Evolutionary conservation across 2,888 invertebrate genomes (phyloP), one percentile per base, ranked within the genome.

Genomic region (Nectonema munidae): DNA sequence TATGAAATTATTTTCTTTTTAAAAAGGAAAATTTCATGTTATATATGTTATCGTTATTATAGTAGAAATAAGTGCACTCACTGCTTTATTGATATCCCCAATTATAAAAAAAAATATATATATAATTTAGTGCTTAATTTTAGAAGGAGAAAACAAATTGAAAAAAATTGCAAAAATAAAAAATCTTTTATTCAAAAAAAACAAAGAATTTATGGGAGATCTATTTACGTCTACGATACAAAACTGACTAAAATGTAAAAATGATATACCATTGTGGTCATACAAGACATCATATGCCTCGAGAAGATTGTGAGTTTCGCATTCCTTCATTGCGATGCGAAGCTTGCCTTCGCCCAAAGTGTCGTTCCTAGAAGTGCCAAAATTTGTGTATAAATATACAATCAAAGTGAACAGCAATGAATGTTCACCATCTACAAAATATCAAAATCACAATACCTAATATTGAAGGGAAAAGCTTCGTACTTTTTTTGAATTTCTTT

Each of bases 331-430:
- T 37, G 86, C 95, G 70, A 95, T 71, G 54, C 79, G 72, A 25
- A 89, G 86, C 56, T 83, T 86, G 44, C 74, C 79, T 56, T 89
- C 89, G 54, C 89, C 86, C 49, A 83, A 79, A 53, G 81, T n/a
- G n/a, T n/a, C 79, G 52, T 68, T 68, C 46, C 79, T 47, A 25
- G 42, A 42, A 41, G 30, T 11, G n/a, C 28, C 17, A 41, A 28
- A 35, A 13, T 14, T 29, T 39, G 14, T 11, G 20, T 13, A 30
- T 18, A 11, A 6, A 18, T 32, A 40, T 40, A 30, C 15, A 14
- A 30, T 30, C 15, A 30, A 30, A 14, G 15, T n/a, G 6, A n/a
- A 25, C 25, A 25, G 9, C 25, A 25, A 11, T 32, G 13, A 6
- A 32, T 32, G 6, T 32, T 32, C 13, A 32, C 11, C 11, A 19